Evolutionary conservation across 2,797 vertebrate genomes (phyloP), one percentile per base, ranked within the genome.

Genomic region (Clarias pachynema): DNA sequence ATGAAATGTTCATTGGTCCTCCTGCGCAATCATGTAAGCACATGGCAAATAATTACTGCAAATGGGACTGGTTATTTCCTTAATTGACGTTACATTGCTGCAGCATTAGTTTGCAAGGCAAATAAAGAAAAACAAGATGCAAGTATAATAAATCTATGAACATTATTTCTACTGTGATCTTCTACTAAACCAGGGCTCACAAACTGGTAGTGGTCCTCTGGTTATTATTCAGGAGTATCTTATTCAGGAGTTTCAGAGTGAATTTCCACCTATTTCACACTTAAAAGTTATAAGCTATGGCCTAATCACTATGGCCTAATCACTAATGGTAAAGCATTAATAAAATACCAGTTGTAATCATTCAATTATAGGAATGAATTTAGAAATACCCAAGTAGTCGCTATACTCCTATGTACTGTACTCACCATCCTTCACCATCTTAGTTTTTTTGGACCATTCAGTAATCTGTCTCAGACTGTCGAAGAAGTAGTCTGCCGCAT

Each of bases 401-500:
- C n/a, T 73, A 53, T 79, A 8, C 34, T 79, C n/a, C 31, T 18
- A 73, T 53, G n/a, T 49, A 79, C 90, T 53, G n/a, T 49, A 79
- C 90, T 90, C 93, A 99, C 98, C 97, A 0, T 97, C 97, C 89
- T 95, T 97, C 72, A 92, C 92, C 68, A 94, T 95, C 89, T 96
- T 98, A 87, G 92, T 93, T 86, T 92, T 97, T 89, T 92, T 97
- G 79, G 94, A 96, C 96, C 96, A 99, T 89, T 99, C 96, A 2
- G 97, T 97, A 89, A 98, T 94, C 82, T 98, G 95, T 87, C 96
- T 96, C 87, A 99, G 92, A 68, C 96, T 97, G 90, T 99, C 98
- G 18, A 99, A 99, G 95, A 99, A 99, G 91, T 97, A 99, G 88
- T 99, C 97, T 1, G 93, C 91, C 40, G 97, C 97, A 20, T 96